Percentiles rank a stretch among this genome's conserved stretches.
Conservation (phyloP, 2,113 vertebrate species). For the Gallinago media region DNA sequence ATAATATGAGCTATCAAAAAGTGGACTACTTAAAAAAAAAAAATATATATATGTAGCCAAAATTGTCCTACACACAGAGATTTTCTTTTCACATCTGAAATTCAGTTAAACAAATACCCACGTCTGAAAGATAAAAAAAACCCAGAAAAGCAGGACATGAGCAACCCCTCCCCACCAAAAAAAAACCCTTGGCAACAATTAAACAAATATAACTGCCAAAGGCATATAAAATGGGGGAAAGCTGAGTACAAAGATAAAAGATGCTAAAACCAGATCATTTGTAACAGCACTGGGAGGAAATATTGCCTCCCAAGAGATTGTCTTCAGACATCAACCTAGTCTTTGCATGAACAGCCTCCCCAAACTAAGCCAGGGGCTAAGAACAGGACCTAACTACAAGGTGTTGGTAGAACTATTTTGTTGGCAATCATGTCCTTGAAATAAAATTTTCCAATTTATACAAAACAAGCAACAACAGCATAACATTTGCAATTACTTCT, state of each 20-base stretch:
- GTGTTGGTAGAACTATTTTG: background rate
- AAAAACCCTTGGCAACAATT: background rate
- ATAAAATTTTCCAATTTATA: background rate
- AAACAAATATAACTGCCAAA: background rate
- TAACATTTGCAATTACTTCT: background rate
- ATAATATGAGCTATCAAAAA: background rate
- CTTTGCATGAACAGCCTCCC: background rate
- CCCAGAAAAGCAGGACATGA: background rate
- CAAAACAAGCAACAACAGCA: background rate
- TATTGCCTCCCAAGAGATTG: background rate
- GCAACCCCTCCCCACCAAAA: background rate
- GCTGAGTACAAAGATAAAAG: background rate
- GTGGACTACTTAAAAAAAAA: background rate
- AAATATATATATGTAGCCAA: rapidly evolving
- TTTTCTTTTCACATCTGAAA: background rate
- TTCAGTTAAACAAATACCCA: background rate
- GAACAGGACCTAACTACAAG: background rate
- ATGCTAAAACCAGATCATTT: background rate
- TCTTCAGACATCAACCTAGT: background rate
- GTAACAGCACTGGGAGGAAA: background rate
- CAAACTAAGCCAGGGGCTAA: background rate
- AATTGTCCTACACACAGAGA: background rate
- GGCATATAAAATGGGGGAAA: background rate
- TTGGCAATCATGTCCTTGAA: background rate
- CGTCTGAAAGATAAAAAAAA: background rate